These are phyloP conservation scores for Epizoanthus ramosus DNA, from an alignment of 92 coral and sea anemone species.

Conservation along the genomic window DNA sequence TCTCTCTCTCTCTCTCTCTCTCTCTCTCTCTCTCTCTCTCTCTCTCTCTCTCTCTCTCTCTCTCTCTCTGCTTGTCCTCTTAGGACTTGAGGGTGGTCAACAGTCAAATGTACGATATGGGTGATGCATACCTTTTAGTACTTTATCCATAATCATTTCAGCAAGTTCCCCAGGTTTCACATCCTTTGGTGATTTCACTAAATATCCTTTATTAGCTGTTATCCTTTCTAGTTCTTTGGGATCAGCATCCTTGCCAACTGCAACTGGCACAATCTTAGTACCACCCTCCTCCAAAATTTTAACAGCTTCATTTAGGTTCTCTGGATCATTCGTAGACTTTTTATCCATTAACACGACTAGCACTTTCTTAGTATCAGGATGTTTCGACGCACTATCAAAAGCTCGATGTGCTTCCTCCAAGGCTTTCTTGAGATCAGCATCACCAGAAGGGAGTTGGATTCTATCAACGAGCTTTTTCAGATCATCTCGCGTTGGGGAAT, in stretches of 20 bases:
- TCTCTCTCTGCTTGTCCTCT: no score
- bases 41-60: no score
- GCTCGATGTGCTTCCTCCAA: slow-evolving; percentile 66
- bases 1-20: no score
- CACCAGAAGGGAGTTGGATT: slow-evolving; percentile 53
- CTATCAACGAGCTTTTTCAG: slow-evolving; percentile 42
- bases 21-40: no score
- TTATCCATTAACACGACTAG: slow-evolving; percentile 82
- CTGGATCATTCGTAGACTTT: slow-evolving; percentile 56
- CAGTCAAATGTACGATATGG: no score
- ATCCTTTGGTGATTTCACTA: slow-evolving; percentile 63
- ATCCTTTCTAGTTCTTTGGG: slow-evolving; percentile 58
- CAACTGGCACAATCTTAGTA: slow-evolving; percentile 78
- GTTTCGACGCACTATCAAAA: slow-evolving; percentile 41
- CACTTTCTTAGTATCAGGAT: slow-evolving; percentile 73
- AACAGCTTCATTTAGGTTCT: slow-evolving; percentile 58
- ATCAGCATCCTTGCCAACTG: slow-evolving; percentile 76
- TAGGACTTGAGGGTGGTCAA: no score
- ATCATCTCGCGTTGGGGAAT: slow-evolving; percentile 17
- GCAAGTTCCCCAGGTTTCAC: slow-evolving; percentile 72
- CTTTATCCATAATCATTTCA: slow-evolving; percentile 69
- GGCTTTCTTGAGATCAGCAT: slow-evolving; percentile 67
- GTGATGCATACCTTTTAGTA: slow-evolving; percentile 66
- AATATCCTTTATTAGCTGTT: slow-evolving; percentile 78
- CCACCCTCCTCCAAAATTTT: slow-evolving; percentile 54